phyloP scores from a whole-genome alignment of 2,113 vertebrate species.

The Sylvia atricapilla region DNA sequence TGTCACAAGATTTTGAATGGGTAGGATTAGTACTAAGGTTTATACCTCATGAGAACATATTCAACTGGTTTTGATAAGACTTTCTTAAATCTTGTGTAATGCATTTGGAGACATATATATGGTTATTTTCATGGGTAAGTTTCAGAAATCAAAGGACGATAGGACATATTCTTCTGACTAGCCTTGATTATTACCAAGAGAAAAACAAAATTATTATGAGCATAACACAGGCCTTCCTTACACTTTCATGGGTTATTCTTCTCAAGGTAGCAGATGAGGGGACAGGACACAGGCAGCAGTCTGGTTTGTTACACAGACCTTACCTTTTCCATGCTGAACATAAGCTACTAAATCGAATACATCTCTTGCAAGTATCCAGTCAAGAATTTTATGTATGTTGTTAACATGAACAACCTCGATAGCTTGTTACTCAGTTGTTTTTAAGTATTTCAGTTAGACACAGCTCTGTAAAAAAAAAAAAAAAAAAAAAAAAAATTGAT shows the following conservation, averaged over 20 bases:
- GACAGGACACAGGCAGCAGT: neutral
- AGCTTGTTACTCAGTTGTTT: conserved; percentile 13
- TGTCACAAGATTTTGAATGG: neutral
- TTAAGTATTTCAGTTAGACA: neutral
- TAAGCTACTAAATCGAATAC: neutral
- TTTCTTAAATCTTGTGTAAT: neutral
- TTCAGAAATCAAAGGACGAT: neutral
- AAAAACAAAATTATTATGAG: neutral
- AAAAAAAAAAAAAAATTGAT: no score
- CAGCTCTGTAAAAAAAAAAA: neutral
- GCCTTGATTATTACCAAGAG: neutral
- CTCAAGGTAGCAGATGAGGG: neutral
- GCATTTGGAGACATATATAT: neutral
- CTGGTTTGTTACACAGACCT: neutral
- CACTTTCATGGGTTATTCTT: neutral
- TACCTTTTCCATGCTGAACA: neutral
- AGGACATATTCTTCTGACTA: neutral
- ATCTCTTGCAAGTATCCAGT: neutral
- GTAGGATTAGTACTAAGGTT: neutral
- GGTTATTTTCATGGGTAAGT: neutral
- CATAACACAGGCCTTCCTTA: neutral
- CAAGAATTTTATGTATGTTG: neutral
- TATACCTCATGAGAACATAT: neutral
- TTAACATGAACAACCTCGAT: neutral
- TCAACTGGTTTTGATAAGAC: neutral